Percentiles rank a stretch among this genome's conserved stretches.
phyloP scores from a whole-genome alignment of 2,113 vertebrate genomes.

The Monarcha castaneiventris region DNA sequence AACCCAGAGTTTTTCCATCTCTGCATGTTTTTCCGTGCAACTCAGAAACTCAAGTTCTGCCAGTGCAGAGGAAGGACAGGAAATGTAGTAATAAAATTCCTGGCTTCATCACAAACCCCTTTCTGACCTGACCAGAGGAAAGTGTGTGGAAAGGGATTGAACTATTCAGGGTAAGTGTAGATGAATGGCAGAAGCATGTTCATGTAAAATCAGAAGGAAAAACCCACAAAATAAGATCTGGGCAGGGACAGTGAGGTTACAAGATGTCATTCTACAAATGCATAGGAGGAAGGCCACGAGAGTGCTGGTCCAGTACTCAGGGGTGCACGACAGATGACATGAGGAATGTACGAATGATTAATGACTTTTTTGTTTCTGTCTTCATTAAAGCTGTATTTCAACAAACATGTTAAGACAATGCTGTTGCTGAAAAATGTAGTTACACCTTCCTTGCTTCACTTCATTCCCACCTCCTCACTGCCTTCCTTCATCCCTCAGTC shows the following conservation, averaged over 20 bases:
- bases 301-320: background rate
- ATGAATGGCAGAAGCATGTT: background rate
- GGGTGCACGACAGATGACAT: background rate
- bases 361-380: background rate
- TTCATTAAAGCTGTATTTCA: background rate
- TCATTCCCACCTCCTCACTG: background rate
- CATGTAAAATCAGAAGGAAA: background rate
- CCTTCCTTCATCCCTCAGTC: background rate
- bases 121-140: background rate
- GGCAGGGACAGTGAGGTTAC: background rate
- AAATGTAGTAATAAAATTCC: background rate
- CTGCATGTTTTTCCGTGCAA: background rate
- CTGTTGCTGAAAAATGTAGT: background rate
- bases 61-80: background rate
- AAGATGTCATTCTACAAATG: background rate
- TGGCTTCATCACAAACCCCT: background rate
- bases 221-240: background rate
- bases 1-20: background rate
- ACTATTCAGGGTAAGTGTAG: background rate
- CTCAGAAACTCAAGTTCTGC: background rate
- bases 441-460: background rate
- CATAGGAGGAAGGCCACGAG: background rate
- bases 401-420: background rate
- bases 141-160: background rate
- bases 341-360: background rate